Conservation (phyloP, 2,888 invertebrate species). For the Epirrhoe tristata region DNA sequence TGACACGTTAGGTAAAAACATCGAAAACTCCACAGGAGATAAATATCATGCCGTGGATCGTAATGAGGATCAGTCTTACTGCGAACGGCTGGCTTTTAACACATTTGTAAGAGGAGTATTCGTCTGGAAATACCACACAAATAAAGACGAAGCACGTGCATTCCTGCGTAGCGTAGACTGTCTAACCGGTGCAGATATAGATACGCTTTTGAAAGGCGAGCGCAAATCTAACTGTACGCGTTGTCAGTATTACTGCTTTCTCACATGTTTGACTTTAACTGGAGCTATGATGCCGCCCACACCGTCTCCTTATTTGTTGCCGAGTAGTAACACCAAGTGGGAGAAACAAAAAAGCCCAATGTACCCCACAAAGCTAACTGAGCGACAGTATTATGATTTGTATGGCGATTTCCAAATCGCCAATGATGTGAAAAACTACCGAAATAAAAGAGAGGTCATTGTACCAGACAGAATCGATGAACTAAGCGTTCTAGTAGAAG, state of each 20-base stretch:
- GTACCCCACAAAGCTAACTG: slow-evolving; percentile 13
- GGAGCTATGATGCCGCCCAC: slow-evolving; percentile 24
- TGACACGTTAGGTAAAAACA: neutral
- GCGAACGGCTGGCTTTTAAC: neutral
- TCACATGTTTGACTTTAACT: slow-evolving; percentile 11
- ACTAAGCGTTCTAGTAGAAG: slow-evolving; percentile 12
- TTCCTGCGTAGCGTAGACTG: neutral
- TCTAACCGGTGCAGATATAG: slow-evolving; percentile 13
- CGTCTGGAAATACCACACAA: slow-evolving; percentile 22
- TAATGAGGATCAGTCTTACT: neutral
- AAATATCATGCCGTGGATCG: neutral
- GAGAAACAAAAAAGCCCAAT: neutral
- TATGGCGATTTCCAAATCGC: slow-evolving; percentile 31
- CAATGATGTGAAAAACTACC: slow-evolving; percentile 21
- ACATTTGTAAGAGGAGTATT: slow-evolving; percentile 3
- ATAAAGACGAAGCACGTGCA: neutral
- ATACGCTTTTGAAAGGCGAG: slow-evolving; percentile 4
- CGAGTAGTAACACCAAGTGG: neutral
- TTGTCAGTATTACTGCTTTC: slow-evolving; percentile 22
- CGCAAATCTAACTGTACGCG: slow-evolving; percentile 21
- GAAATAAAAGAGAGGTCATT: slow-evolving; percentile 5
- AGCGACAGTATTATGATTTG: slow-evolving; percentile 21
- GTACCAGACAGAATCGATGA: neutral
- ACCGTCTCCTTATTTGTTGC: slow-evolving; percentile 20
- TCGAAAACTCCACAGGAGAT: neutral